phyloP scores from a whole-genome alignment of 2,888 invertebrate species.

The Prenolepis imparis region DNA sequence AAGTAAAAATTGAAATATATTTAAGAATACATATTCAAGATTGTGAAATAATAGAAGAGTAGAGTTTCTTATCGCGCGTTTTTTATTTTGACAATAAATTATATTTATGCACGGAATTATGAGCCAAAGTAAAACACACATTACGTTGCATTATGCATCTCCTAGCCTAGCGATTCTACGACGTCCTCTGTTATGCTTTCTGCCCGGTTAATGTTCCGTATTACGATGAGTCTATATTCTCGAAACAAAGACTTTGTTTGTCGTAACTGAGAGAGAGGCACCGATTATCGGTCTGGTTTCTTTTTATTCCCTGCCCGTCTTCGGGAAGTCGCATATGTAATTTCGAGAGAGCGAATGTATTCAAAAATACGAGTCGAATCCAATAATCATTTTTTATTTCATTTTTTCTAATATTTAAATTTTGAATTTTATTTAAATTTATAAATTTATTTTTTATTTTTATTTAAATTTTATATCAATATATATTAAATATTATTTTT shows the following conservation, averaged over 20 bases:
- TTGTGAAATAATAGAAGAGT: neutral
- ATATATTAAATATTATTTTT: too few species aligned
- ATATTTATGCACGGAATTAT: conserved; percentile 12
- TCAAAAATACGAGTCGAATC: too few species aligned
- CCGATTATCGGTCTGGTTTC: conserved; percentile 66
- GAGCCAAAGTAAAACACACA: conserved; percentile 32
- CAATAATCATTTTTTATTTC: too few species aligned
- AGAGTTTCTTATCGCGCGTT: neutral
- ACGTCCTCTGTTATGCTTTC: conserved; percentile 76
- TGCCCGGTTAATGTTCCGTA: conserved; percentile 80
- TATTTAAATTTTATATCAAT: too few species aligned
- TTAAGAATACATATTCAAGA: neutral
- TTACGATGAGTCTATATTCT: conserved; percentile 73
- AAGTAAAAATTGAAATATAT: neutral
- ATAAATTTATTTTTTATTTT: too few species aligned
- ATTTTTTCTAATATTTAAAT: too few species aligned
- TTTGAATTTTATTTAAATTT: too few species aligned
- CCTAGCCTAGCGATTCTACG: conserved; percentile 64
- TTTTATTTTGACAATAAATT: neutral
- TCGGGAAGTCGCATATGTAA: conserved; percentile 50
- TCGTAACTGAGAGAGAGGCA: conserved; percentile 58
- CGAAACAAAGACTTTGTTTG: conserved; percentile 76
- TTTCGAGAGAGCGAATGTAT: neutral
- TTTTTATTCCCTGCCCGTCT: conserved; percentile 26
- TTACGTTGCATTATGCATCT: conserved; percentile 74